Conservation (phyloP, 2,888 invertebrate genomes). For the Hermaeophaga mercurialis region DNA sequence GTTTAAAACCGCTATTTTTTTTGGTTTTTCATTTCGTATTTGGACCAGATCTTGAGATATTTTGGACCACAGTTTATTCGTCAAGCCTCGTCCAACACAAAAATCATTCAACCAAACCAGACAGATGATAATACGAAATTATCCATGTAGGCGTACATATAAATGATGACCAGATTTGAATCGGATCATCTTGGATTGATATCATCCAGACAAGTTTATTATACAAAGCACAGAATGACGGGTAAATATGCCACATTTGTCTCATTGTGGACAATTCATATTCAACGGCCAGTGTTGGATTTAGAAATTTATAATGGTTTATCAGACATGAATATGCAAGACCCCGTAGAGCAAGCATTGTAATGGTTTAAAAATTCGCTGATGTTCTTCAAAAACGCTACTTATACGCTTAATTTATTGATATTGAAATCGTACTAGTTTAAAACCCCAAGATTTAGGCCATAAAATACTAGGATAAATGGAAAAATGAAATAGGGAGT, state of each 20-base stretch:
- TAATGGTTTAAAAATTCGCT: no score
- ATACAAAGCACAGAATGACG: slow-evolving; percentile 11
- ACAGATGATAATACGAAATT: slow-evolving; percentile 17
- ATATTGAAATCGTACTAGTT: no score
- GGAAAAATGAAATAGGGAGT: no score
- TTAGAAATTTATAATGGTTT: no score
- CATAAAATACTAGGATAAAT: no score
- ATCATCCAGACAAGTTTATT: slow-evolving; percentile 25
- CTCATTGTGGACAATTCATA: slow-evolving; percentile 12
- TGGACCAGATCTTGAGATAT: background rate
- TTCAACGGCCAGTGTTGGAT: background rate
- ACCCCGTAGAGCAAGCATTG: no score
- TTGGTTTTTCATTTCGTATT: background rate
- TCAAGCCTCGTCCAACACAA: slow-evolving; percentile 12
- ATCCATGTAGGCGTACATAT: slow-evolving; percentile 24
- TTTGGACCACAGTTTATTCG: background rate
- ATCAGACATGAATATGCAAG: no score
- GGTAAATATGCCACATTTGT: slow-evolving; percentile 20
- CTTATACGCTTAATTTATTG: no score
- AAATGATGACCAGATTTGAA: slow-evolving; percentile 25
- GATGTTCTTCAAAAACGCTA: no score
- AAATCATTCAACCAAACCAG: slow-evolving; percentile 12
- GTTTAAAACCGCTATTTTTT: no score
- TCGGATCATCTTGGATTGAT: slow-evolving; percentile 24
- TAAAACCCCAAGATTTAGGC: no score